Conservation (phyloP, 1,140 invertebrate species). For the Drosophila ambigua region DNA sequence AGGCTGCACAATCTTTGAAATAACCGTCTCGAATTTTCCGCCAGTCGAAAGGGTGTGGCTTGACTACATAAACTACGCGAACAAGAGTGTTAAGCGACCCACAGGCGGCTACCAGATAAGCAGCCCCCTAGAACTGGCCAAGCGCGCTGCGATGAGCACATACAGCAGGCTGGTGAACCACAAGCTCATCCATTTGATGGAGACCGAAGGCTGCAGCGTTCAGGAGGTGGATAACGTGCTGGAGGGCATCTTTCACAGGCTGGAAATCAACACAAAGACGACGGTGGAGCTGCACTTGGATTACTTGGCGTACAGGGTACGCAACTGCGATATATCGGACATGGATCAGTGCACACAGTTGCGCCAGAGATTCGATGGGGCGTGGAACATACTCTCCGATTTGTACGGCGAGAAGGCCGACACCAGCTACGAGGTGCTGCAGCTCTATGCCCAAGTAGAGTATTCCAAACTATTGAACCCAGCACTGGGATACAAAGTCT, state of each 20-base stretch:
- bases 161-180: slow-evolving; percentile 42
- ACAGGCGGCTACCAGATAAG: slow-evolving; percentile 32
- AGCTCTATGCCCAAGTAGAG: slow-evolving; percentile 77
- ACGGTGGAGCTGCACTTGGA: slow-evolving; percentile 58
- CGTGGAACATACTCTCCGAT: slow-evolving; percentile 67
- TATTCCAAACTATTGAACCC: slow-evolving; percentile 54
- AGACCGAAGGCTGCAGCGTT: neutral
- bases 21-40: no score
- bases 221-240: slow-evolving; percentile 25
- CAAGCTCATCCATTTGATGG: slow-evolving; percentile 47
- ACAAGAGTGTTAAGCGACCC: neutral
- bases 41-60: neutral
- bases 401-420: slow-evolving; percentile 73
- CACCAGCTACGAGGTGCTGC: slow-evolving; percentile 70
- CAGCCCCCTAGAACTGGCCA: slow-evolving; percentile 28
- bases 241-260: slow-evolving; percentile 2
- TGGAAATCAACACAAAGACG: slow-evolving; percentile 9
- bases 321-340: slow-evolving; percentile 10
- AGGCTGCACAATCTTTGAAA: no score
- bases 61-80: no score
- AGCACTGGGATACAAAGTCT: slow-evolving; percentile 48
- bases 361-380: slow-evolving; percentile 54
- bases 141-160: slow-evolving; percentile 22
- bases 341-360: slow-evolving; percentile 40
- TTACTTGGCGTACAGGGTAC: slow-evolving; percentile 58